These are phyloP conservation scores for Hylyphantes graminicola DNA, from an alignment of 1,140 invertebrate species.

Conservation along the genomic window DNA sequence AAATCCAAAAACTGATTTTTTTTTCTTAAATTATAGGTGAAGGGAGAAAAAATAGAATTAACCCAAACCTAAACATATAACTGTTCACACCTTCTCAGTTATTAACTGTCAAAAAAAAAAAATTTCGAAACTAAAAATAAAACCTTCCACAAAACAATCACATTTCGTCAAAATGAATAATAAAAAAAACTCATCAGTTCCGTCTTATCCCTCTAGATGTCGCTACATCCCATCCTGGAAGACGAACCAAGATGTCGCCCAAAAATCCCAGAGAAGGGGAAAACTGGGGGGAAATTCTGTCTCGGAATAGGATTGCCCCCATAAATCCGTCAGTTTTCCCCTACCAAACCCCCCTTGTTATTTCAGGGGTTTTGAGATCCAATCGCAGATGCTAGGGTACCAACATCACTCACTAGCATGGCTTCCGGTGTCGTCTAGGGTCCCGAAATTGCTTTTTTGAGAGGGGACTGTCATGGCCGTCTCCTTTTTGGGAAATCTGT, in stretches of 20 bases:
- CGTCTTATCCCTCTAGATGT: conserved; percentile 21
- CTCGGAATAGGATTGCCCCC: conserved; percentile 1
- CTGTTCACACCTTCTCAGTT: too few relatives aligned
- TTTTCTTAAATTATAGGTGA: too few relatives aligned
- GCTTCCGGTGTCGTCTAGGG: conserved; percentile 28
- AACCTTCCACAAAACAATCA: too few relatives aligned
- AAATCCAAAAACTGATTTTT: too few relatives aligned
- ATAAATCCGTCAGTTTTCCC: conserved; percentile 49
- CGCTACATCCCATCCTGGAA: background rate
- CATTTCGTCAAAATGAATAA: too few relatives aligned
- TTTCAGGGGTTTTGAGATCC: conserved; percentile 28
- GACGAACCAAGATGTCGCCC: background rate
- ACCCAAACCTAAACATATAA: too few relatives aligned
- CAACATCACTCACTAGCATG: conserved; percentile 20
- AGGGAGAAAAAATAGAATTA: too few relatives aligned
- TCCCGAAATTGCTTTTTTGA: conserved; percentile 3
- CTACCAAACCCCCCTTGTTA: conserved; percentile 22
- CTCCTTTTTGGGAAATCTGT: too few relatives aligned
- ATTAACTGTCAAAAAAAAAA: too few relatives aligned
- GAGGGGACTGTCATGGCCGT: too few relatives aligned
- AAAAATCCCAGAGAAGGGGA: conserved; percentile 17
- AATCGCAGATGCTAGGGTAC: conserved; percentile 27
- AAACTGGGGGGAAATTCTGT: conserved; percentile 14
- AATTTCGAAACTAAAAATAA: too few relatives aligned
- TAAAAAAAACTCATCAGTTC: background rate